Conservation (phyloP, 2,113 vertebrate species). For the Hippocampus mohnikei region DNA sequence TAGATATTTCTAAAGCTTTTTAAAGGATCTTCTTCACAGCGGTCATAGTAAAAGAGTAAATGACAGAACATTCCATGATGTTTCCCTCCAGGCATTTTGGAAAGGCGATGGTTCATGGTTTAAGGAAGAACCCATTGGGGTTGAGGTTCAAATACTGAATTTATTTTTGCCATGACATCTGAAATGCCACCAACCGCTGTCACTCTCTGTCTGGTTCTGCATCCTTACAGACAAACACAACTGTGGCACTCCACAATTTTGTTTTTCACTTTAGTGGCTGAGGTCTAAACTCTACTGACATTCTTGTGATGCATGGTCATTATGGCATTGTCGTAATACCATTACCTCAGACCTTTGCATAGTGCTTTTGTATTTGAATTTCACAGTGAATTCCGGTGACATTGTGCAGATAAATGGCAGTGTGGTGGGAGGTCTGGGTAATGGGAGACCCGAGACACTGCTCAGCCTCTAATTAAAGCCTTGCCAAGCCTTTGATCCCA, state of each 20-base stretch:
- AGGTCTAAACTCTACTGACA: not conserved
- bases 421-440: conserved; percentile 54
- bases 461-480: conserved; percentile 64
- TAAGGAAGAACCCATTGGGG: not conserved
- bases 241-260: not conserved
- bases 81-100: not conserved
- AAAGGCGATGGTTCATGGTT: not conserved
- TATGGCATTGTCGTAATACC: not conserved
- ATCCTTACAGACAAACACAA: not conserved
- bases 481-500: conserved; percentile 62
- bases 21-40: not conserved
- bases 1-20: not conserved
- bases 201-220: not conserved
- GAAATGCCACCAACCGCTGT: not conserved
- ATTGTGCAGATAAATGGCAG: conserved; percentile 35
- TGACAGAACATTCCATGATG: not conserved
- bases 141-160: not conserved
- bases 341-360: not conserved
- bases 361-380: conserved; percentile 6
- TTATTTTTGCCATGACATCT: not conserved
- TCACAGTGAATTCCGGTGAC: conserved; percentile 44
- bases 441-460: conserved; percentile 42
- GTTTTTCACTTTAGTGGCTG: not conserved
- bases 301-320: not conserved
- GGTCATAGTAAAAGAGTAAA: not conserved